Evolutionary conservation across 2,888 invertebrate species (phyloP), one percentile per base, ranked within the genome.

Genomic region (Beris morrisii): DNA sequence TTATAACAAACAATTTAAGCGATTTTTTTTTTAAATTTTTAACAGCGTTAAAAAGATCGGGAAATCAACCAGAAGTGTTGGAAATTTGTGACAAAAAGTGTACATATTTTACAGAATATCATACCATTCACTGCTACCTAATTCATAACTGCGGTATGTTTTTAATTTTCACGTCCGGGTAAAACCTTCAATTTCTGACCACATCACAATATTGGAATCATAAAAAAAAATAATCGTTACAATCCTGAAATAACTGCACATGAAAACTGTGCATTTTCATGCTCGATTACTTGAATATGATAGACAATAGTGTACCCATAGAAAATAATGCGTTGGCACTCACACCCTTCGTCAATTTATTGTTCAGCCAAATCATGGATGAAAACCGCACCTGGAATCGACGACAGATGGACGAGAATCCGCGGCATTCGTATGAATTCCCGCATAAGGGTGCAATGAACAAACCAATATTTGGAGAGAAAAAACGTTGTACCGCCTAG

Each of bases 331-430:
- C 58, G 31, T 30, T 43, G 7, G 38, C 38, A 56, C 38, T 61
- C 61, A 61, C 61, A 50, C 61, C 52, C 52, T 15, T 61, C 61
- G 15, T 32, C 38, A 22, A 52, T 52, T 50, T 50, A 52, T 52
- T 52, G 38, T 38, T 22, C 61, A 32, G 52, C 50, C 50, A 61
- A 61, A 61, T 61, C 61, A 61, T 61, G 61, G 15, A 48, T 50
- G 38, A 38, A 61, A 61, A 61, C 61, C 61, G 61, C 61, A 61
- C 61, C 61, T 61, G 61, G 61, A 61, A 61, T 9, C 5, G 9
- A 9, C 31, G 38, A 50, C 61, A 61, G 61, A 61, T 61, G 61
- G 61, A 61, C 50, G 50, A 22, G 52, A 61, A 13, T 38, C 46
- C 61, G 61, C 61, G 50, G 52, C 38, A 43, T 7, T 61, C 52